These are phyloP conservation scores for Lasiurus cinereus DNA, from an alignment of 2,113 vertebrate species.

Conservation along the genomic window DNA sequence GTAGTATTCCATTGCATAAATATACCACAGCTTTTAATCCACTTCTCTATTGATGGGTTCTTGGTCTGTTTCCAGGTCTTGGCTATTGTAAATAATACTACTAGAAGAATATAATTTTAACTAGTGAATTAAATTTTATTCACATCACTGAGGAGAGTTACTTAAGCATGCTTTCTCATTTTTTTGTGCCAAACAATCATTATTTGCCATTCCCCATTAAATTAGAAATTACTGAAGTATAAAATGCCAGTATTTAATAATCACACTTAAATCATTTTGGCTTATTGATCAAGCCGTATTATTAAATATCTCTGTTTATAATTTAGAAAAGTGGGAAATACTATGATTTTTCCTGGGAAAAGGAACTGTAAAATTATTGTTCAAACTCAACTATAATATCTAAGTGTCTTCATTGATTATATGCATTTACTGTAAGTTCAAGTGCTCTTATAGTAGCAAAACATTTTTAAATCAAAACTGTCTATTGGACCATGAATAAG, in stretches of 20 bases:
- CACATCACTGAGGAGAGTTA: background rate
- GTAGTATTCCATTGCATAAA: background rate
- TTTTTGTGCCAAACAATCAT: background rate
- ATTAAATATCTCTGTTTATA: background rate
- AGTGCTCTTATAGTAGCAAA: background rate
- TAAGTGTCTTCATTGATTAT: background rate
- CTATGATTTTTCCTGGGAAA: background rate
- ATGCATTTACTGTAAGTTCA: background rate
- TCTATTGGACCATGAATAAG: background rate
- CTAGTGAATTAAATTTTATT: background rate
- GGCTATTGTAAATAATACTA: background rate
- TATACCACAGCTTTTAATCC: background rate
- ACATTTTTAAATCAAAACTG: conserved; percentile 13
- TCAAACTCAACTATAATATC: background rate
- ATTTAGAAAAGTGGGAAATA: background rate
- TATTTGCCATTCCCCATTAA: background rate
- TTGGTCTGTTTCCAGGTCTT: background rate
- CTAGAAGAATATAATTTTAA: background rate
- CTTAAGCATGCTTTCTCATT: background rate
- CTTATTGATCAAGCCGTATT: background rate
- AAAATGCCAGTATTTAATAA: background rate
- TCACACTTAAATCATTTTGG: background rate
- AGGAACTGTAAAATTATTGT: background rate
- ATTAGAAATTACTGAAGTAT: background rate
- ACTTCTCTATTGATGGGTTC: background rate